A percentile compares a stretch with the other conserved stretches of the same genome.
Evolutionary conservation across 2,888 invertebrate species (phyloP).

Genomic region (Euspilapteryx auroguttella): DNA sequence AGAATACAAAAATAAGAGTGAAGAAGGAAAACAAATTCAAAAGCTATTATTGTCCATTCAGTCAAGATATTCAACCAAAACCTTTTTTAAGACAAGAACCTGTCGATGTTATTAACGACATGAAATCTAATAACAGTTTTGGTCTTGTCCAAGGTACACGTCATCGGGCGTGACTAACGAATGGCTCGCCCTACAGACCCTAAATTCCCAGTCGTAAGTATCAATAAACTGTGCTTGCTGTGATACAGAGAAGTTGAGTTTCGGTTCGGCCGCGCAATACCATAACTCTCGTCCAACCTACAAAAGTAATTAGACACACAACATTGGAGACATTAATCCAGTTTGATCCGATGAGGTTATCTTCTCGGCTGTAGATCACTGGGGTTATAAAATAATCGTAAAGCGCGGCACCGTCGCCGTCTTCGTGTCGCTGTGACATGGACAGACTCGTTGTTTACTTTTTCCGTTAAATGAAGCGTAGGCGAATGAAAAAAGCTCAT

Average conservation of each 20-base stretch:
- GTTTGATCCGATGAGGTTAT: slow-evolving; percentile 43
- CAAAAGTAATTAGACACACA: slow-evolving; percentile 54
- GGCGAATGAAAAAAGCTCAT: neutral
- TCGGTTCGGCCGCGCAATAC: slow-evolving; percentile 50
- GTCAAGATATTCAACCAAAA: too few relatives aligned
- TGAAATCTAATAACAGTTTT: slow-evolving; percentile 53
- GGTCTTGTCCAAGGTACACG: slow-evolving; percentile 63
- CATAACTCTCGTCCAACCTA: slow-evolving; percentile 44
- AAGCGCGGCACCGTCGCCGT: slow-evolving; percentile 19
- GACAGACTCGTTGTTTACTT: too few relatives aligned
- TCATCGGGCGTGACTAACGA: slow-evolving; percentile 60
- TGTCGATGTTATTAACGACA: too few relatives aligned
- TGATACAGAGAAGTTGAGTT: too few relatives aligned
- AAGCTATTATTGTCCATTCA: too few relatives aligned
- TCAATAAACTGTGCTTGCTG: slow-evolving; percentile 19
- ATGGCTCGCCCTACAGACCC: slow-evolving; percentile 62
- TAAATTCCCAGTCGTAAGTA: slow-evolving; percentile 61
- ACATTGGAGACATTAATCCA: slow-evolving; percentile 43
- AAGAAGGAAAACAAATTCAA: too few relatives aligned
- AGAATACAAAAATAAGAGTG: too few relatives aligned
- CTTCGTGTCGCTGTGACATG: slow-evolving; percentile 10
- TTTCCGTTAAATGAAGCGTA: too few relatives aligned
- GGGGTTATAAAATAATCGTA: slow-evolving; percentile 26
- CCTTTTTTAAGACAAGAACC: too few relatives aligned
- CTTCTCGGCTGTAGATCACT: slow-evolving; percentile 27